Evolutionary conservation across 1,140 invertebrate species (phyloP).

Genomic region (Ylistrum balloti): DNA sequence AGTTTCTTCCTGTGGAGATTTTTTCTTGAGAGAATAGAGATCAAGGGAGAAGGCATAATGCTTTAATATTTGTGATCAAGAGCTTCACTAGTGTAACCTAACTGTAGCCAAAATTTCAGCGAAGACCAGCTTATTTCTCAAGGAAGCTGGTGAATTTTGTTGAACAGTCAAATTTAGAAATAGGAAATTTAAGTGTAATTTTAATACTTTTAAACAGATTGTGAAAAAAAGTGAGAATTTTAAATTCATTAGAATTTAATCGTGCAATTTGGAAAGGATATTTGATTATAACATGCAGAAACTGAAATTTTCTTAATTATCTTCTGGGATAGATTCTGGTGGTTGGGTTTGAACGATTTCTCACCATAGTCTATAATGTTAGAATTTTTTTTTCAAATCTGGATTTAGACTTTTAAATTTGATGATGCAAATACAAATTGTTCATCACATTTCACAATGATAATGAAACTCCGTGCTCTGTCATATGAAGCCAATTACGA

Average conservation of each 20-base stretch:
- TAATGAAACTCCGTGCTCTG: neutral
- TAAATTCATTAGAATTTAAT: conserved; percentile 36
- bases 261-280: conserved; percentile 26
- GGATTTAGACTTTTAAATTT: conserved; percentile 3
- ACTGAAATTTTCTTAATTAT: conserved; percentile 27
- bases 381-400: neutral
- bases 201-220: neutral
- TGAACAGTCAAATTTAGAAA: neutral
- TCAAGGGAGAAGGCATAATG: too few relatives aligned
- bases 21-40: neutral
- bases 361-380: conserved; percentile 30
- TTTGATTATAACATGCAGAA: neutral
- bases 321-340: neutral
- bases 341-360: neutral
- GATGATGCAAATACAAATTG: neutral
- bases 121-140: neutral
- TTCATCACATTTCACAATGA: conserved; percentile 1
- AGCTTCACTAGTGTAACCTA: too few relatives aligned
- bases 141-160: neutral
- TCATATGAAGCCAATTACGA: neutral
- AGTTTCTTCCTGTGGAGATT: neutral
- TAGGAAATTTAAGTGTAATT: conserved; percentile 4
- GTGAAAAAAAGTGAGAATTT: neutral
- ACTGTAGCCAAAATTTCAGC: neutral
- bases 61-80: neutral